Percentiles rank a stretch among this genome's conserved stretches.
phyloP scores from a whole-genome alignment of 2,113 vertebrate genomes.

The Gymnogyps californianus region DNA sequence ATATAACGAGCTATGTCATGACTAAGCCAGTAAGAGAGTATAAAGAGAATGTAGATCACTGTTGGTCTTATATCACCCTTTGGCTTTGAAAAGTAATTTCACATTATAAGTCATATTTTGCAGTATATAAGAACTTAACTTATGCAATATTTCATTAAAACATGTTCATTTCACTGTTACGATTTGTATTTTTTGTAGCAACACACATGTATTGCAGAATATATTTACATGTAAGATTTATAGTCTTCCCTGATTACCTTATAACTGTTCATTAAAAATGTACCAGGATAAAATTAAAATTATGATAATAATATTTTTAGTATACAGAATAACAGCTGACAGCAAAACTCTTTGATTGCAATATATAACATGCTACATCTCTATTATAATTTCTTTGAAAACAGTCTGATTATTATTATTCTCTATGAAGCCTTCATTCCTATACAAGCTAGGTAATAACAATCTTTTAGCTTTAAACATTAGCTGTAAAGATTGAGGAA shows the following conservation, averaged over 20 bases:
- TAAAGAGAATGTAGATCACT: neutral
- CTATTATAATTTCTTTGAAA: neutral
- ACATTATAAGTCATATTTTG: neutral
- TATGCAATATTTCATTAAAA: neutral
- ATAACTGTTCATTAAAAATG: constrained; percentile 57
- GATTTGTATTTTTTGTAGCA: neutral
- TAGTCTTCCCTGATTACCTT: constrained; percentile 45
- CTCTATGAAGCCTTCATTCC: neutral
- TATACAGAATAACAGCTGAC: constrained; percentile 16
- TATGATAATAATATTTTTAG: constrained; percentile 42
- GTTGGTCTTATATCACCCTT: neutral
- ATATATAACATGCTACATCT: neutral
- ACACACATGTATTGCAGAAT: neutral
- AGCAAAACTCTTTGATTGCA: neutral
- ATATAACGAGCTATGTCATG: neutral
- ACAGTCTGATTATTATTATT: neutral
- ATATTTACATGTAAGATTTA: constrained; percentile 3
- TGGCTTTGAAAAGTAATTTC: neutral
- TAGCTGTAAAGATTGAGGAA: neutral
- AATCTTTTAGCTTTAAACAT: neutral
- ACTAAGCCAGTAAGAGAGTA: neutral
- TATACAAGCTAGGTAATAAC: neutral
- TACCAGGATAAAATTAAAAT: constrained; percentile 58
- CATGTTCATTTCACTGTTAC: neutral
- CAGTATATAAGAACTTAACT: neutral